phyloP scores from a whole-genome alignment of 2,888 invertebrate genomes.

The Romanomermis culicivorax region DNA sequence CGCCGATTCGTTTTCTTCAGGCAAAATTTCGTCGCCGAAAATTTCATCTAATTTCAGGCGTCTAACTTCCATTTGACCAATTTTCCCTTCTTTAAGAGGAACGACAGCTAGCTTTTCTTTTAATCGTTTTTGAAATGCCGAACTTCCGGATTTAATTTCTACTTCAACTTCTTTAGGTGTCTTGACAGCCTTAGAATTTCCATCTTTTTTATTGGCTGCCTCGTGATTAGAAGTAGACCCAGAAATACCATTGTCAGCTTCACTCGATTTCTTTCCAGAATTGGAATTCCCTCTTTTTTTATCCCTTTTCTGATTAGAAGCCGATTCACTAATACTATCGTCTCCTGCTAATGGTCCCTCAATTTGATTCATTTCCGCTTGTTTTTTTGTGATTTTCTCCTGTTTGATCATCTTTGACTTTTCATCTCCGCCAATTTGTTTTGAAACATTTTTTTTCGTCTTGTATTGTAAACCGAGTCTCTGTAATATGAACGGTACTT shows the following conservation, averaged over 20 bases:
- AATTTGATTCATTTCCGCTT: background rate
- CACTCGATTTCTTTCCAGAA: background rate
- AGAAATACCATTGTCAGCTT: too few relatives aligned
- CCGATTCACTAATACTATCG: background rate
- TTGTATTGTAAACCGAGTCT: constrained; percentile 2
- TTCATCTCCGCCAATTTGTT: background rate
- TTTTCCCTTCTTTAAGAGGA: background rate
- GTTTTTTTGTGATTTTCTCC: background rate
- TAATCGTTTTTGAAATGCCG: background rate
- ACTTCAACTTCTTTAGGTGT: background rate
- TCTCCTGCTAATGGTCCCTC: too few relatives aligned
- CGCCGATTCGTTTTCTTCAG: too few relatives aligned
- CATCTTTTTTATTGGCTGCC: too few relatives aligned
- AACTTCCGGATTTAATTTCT: background rate
- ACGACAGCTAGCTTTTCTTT: background rate
- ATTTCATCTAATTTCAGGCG: constrained; percentile 1
- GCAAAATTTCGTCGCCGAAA: constrained; percentile 1
- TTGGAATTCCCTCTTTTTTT: background rate
- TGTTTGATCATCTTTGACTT: background rate
- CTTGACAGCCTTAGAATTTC: too few relatives aligned
- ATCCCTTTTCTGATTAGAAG: background rate
- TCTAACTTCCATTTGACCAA: constrained; percentile 1
- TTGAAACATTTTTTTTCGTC: background rate
- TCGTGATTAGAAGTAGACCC: too few relatives aligned
- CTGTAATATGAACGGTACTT: constrained; percentile 3